Percentiles rank a stretch among this genome's conserved stretches.
Conservation (phyloP, 2,888 invertebrate genomes). For the Mythimna lalbum region DNA sequence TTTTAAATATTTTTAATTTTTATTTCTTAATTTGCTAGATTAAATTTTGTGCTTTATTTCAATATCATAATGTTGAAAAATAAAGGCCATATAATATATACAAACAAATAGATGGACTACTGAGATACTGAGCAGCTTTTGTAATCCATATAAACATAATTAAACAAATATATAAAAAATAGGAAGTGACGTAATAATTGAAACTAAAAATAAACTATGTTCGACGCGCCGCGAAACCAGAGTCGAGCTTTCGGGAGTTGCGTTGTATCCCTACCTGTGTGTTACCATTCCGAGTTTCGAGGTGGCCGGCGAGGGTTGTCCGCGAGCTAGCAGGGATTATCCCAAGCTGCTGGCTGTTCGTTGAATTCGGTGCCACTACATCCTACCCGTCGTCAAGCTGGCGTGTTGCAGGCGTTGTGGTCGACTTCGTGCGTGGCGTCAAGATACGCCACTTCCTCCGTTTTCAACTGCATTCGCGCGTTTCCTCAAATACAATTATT, state of each 20-base stretch:
- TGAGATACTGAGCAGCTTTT: no score
- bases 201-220: background rate
- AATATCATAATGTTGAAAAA: no score
- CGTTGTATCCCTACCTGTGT: no score
- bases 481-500: conserved; percentile 22
- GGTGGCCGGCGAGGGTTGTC: background rate
- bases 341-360: background rate
- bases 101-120: no score
- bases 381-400: conserved; percentile 1
- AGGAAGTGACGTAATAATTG: background rate
- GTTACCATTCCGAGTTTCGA: conserved; percentile 4
- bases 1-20: no score
- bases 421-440: fast-evolving
- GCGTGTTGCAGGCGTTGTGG: background rate
- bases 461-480: conserved; percentile 8
- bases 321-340: background rate
- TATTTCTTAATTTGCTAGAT: no score
- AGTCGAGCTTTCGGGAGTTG: background rate
- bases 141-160: background rate
- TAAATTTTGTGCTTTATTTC: no score
- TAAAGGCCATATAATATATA: no score
- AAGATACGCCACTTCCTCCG: background rate
- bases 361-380: no score
- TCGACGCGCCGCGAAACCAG: no score
- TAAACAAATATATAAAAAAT: background rate